Evolutionary conservation across 2,888 invertebrate genomes (phyloP), one percentile per base, ranked within the genome.

Genomic region (Cryptocheilus praepositus): DNA sequence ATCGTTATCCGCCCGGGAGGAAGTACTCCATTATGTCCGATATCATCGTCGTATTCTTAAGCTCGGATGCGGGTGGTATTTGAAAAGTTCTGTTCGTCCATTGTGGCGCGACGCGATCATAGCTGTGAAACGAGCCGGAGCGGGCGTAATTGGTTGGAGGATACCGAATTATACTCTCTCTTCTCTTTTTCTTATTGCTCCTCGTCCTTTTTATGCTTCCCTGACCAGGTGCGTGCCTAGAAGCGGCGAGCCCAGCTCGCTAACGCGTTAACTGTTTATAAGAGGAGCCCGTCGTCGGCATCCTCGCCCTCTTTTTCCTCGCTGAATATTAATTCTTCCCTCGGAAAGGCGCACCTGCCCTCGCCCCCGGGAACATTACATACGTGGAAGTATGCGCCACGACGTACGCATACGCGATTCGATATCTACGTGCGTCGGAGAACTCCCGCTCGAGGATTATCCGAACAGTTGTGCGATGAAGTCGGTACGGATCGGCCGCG

Each of bases 261-360:
- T 81, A 83, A 83, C 77, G 80, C 73, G 82, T 73, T 83, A 83
- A 83, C 78, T 80, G 80, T 76, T 77, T 72, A 60, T 61, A 73
- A 79, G 74, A 74, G 77, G 62, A 72, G 69, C 60, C 69, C 36
- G n/a, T 49, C 36, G 11, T 11, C 36, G 49, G 49, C 49, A 49
- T 7, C 21, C 70, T 73, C 73, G 67, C 71, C 72, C 66, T 71
- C 77, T 75, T 70, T 80, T 81, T 80, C 76, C 74, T 77, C 74
- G 64, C 81, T 81, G 82, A 83, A 86, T 85, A 85, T 85, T 86
- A 85, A 85, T 86, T 86, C 82, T 81, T 81, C 81, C 76, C 72
- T 77, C 69, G 59, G 70, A 72, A 72, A 64, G 36, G 70, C 69
- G 72, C 85, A 85, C 86, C 85, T 85, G 85, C 79, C 79, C 74